Evolutionary conservation across 2,113 vertebrate genomes (phyloP).

Genomic region (Anhinga anhinga): DNA sequence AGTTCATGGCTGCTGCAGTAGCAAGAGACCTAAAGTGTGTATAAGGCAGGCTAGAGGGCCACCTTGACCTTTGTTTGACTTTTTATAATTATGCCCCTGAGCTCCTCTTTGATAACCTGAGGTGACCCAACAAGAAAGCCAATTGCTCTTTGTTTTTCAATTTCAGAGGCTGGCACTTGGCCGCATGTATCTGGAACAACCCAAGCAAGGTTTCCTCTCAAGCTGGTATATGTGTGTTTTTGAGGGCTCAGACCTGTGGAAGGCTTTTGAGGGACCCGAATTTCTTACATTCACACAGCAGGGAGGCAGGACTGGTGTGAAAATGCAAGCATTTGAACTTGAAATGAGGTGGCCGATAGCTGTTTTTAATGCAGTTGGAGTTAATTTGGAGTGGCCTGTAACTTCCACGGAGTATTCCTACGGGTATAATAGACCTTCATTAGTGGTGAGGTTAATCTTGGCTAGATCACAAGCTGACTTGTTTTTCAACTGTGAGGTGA

Average conservation of each 20-base stretch:
- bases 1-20: neutral
- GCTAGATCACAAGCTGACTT: neutral
- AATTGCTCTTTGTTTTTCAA: neutral
- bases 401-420: neutral
- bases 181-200: neutral
- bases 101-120: neutral
- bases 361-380: neutral
- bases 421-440: neutral
- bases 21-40: neutral
- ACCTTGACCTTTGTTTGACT: neutral
- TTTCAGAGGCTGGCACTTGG: neutral
- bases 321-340: neutral
- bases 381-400: neutral
- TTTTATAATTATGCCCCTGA: neutral
- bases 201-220: neutral
- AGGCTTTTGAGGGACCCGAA: neutral
- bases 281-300: neutral
- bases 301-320: neutral
- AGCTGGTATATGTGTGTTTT: neutral
- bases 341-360: neutral
- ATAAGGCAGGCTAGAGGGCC: neutral
- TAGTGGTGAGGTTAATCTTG: neutral
- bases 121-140: neutral
- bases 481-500: neutral
- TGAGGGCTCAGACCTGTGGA: neutral